phyloP scores from a whole-genome alignment of 2,888 invertebrate species.

The Oligia latruncula region DNA sequence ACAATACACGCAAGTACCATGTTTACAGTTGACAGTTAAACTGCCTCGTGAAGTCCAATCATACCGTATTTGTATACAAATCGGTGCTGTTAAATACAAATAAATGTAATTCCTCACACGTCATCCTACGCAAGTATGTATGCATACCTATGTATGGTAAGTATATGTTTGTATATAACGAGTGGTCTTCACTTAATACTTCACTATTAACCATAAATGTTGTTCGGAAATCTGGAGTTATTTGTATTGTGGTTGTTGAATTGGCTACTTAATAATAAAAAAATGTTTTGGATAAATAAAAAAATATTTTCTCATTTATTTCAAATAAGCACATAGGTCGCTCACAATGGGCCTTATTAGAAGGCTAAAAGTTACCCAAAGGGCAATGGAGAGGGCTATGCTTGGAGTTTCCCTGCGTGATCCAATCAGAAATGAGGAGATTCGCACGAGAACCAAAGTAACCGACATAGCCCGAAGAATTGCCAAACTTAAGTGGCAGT shows the following conservation, averaged over 20 bases:
- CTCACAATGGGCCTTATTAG: too few species aligned
- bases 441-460: too few species aligned
- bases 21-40: conserved; percentile 30
- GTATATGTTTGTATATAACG: conserved; percentile 53
- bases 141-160: conserved; percentile 1
- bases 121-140: conserved; percentile 29
- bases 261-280: conserved; percentile 22
- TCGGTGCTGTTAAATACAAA: conserved; percentile 38
- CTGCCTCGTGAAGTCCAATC: conserved; percentile 42
- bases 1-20: background rate
- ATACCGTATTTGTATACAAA: conserved; percentile 54
- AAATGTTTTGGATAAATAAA: too few species aligned
- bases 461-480: too few species aligned
- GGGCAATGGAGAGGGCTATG: too few species aligned
- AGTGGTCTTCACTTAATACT: conserved; percentile 54
- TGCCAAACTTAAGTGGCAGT: too few species aligned
- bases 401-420: too few species aligned
- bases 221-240: conserved; percentile 27
- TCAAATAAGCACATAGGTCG: too few species aligned
- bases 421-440: too few species aligned
- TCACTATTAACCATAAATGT: conserved; percentile 52
- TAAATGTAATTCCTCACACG: conserved; percentile 60
- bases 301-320: too few species aligned
- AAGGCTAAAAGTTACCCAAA: too few species aligned
- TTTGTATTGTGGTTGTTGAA: conserved; percentile 26